Evolutionary conservation across 2,113 vertebrate genomes (phyloP).

Genomic region (Circaetus gallicus): DNA sequence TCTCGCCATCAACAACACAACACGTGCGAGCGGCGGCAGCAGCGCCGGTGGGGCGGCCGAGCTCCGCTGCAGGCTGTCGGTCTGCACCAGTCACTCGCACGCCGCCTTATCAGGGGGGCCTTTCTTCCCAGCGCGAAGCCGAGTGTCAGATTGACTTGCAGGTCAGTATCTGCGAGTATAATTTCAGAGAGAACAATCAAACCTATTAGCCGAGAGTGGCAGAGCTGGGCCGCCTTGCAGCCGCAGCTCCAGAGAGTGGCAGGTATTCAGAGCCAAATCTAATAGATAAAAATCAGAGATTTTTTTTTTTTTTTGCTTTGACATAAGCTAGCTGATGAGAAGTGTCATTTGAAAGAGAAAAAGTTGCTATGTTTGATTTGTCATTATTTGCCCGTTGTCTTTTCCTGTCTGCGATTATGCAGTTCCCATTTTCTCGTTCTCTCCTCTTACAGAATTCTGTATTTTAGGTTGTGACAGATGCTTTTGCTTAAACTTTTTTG

Average conservation of each 20-base stretch:
- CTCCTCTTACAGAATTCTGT: neutral
- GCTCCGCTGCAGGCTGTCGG: neutral
- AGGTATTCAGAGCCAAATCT: conserved; percentile 5
- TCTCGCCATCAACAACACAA: neutral
- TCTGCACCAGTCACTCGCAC: neutral
- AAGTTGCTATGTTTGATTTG: conserved; percentile 11
- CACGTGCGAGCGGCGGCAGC: rapidly evolving
- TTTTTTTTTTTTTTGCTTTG: neutral
- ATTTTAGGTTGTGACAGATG: neutral
- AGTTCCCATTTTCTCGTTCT: neutral
- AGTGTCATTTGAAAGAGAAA: neutral
- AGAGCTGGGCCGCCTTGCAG: neutral
- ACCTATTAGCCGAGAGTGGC: conserved; percentile 9
- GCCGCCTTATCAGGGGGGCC: neutral
- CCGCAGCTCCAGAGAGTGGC: neutral
- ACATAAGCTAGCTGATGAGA: neutral
- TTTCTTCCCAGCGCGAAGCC: neutral
- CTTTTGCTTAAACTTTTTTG: neutral
- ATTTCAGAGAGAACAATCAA: neutral
- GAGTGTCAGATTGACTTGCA: neutral
- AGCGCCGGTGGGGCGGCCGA: rapidly evolving
- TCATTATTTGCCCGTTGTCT: conserved; percentile 5
- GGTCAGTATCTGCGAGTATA: neutral
- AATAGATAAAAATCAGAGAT: conserved; percentile 18
- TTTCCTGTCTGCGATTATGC: neutral